These are phyloP conservation scores for Paradoxurus hermaphroditus DNA, from an alignment of 2,113 vertebrate species.

Conservation along the genomic window DNA sequence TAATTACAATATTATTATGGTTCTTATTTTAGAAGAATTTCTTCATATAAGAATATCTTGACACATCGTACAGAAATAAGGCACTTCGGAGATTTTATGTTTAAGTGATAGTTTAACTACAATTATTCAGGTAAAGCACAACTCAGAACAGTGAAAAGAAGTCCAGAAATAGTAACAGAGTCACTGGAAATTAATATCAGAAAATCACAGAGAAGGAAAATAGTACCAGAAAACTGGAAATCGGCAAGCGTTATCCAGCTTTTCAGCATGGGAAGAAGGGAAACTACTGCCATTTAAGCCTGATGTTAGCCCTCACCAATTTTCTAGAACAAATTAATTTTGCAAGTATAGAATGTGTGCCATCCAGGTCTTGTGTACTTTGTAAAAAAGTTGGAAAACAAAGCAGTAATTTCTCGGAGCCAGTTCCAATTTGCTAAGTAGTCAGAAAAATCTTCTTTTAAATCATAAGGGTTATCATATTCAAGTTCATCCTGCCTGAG, in stretches of 20 bases:
- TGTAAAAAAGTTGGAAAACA: background rate
- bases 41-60: conserved; percentile 17
- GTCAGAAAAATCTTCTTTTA: background rate
- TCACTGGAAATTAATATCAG: background rate
- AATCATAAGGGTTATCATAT: background rate
- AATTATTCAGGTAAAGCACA: background rate
- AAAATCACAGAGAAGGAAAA: conserved; percentile 23
- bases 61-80: background rate
- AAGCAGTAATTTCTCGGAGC: conserved; percentile 15
- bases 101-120: background rate
- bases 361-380: background rate
- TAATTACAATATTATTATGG: background rate
- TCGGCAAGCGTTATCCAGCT: background rate
- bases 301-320: background rate
- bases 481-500: background rate
- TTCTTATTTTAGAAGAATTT: background rate
- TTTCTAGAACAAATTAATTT: conserved; percentile 2
- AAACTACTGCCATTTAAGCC: background rate
- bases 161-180: background rate
- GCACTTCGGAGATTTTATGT: background rate
- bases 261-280: background rate
- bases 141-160: background rate
- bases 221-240: background rate
- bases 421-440: background rate
- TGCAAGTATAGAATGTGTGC: background rate